Conservation (phyloP, 2,797 vertebrate species). For the Danio kyathit region DNA sequence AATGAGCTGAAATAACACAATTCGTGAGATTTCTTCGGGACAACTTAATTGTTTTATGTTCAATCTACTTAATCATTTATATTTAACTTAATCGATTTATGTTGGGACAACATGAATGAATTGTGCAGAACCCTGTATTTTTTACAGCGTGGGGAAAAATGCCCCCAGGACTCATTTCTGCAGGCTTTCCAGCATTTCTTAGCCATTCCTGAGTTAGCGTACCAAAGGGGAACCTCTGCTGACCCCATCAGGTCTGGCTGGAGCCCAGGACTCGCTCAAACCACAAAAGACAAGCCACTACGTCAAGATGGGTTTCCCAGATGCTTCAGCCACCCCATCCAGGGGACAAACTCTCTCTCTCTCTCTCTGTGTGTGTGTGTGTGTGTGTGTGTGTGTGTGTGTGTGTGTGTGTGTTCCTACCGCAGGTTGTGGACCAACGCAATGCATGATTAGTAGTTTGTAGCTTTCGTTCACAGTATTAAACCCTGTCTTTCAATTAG, state of each 20-base stretch:
- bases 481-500: slow-evolving; percentile 9
- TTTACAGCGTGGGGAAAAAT: too few relatives aligned
- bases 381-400: not conserved
- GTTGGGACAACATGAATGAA: too few relatives aligned
- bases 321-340: not conserved
- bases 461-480: slow-evolving; percentile 4
- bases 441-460: slow-evolving; percentile 19
- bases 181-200: not conserved
- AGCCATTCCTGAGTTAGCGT: not conserved
- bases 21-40: too few relatives aligned
- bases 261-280: slow-evolving; percentile 49
- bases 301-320: slow-evolving; percentile 42
- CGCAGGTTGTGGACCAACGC: slow-evolving; percentile 4
- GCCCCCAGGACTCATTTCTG: not conserved
- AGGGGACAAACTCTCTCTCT: slow-evolving; percentile 3
- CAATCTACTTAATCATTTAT: too few relatives aligned
- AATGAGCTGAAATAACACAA: too few relatives aligned
- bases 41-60: too few relatives aligned
- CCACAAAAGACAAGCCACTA: slow-evolving; percentile 50
- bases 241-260: slow-evolving; percentile 57
- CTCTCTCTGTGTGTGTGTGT: not conserved
- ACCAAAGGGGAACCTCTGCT: slow-evolving; percentile 54
- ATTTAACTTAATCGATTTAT: too few relatives aligned
- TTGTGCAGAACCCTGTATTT: too few relatives aligned
- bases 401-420: slow-evolving; percentile 8